Evolutionary conservation across 2,888 invertebrate species (phyloP).

Genomic region (Drosophila trichaetosa): DNA sequence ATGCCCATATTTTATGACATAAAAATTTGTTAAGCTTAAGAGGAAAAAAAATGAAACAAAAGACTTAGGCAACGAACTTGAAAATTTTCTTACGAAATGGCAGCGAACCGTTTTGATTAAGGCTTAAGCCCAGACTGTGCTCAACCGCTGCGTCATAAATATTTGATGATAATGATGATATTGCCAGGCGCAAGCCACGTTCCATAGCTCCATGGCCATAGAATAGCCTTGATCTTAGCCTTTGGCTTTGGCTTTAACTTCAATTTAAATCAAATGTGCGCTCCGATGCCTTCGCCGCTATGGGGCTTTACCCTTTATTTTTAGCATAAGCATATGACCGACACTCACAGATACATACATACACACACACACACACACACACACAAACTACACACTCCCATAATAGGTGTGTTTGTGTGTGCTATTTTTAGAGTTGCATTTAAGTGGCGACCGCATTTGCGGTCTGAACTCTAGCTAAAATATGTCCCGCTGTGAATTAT

Average conservation of each 20-base stretch:
- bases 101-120: conserved; percentile 57
- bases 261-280: conserved; percentile 79
- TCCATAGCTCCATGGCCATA: conserved; percentile 42
- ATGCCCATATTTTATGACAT: not conserved
- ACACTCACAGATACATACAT: conserved; percentile 40
- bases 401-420: conserved; percentile 24
- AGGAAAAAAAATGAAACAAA: conserved; percentile 47
- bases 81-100: conserved; percentile 69
- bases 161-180: conserved; percentile 77
- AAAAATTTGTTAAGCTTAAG: not conserved
- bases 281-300: conserved; percentile 64
- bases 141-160: conserved; percentile 72
- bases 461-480: conserved; percentile 77
- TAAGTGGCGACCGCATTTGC: conserved; percentile 74
- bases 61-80: conserved; percentile 70
- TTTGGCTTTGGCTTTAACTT: conserved; percentile 57
- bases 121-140: conserved; percentile 53
- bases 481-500: conserved; percentile 81
- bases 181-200: conserved; percentile 52
- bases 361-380: conserved; percentile 5
- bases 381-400: not conserved
- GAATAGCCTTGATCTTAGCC: conserved; percentile 71
- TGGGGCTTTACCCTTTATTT: conserved; percentile 62
- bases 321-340: conserved; percentile 75
- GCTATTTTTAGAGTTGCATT: conserved; percentile 75